Percentiles rank a stretch among this genome's conserved stretches.
phyloP scores from a whole-genome alignment of 2,888 invertebrate species.

The Pilophorus perplexus region DNA sequence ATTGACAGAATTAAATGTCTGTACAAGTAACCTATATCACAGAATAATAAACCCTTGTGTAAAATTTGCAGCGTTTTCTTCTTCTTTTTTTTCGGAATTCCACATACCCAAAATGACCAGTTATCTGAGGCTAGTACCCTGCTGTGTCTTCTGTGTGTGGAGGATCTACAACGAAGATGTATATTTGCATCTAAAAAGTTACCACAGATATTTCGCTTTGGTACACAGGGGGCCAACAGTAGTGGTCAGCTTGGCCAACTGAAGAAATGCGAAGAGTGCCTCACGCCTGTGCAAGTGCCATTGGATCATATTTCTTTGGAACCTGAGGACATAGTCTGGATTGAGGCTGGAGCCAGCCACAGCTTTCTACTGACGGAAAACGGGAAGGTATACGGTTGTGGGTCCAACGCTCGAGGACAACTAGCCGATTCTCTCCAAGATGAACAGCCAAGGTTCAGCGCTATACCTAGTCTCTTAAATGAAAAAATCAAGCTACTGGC shows the following conservation, averaged over 20 bases:
- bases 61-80: too few species aligned
- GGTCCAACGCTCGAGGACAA: slow-evolving; percentile 75
- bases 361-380: slow-evolving; percentile 65
- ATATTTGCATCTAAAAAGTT: too few species aligned
- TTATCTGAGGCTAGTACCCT: too few species aligned
- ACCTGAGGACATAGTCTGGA: slow-evolving; percentile 59
- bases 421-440: slow-evolving; percentile 55
- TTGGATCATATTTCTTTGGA: slow-evolving; percentile 46
- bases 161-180: too few species aligned
- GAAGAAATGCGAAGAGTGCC: slow-evolving; percentile 62
- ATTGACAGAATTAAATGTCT: too few species aligned
- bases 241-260: slow-evolving; percentile 77
- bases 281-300: slow-evolving; percentile 58
- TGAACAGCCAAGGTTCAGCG: slow-evolving; percentile 49
- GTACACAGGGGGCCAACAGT: slow-evolving; percentile 83
- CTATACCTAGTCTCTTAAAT: slow-evolving; percentile 50
- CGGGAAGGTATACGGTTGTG: slow-evolving; percentile 72
- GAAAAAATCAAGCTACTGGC: slow-evolving; percentile 61
- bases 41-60: too few species aligned
- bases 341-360: slow-evolving; percentile 76
- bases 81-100: too few species aligned
- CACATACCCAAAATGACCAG: too few species aligned
- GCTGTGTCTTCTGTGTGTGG: too few species aligned
- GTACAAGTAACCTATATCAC: too few species aligned
- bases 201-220: too few species aligned